Conservation (phyloP, 2,797 vertebrate genomes). For the Rhynchotus rufescens region DNA sequence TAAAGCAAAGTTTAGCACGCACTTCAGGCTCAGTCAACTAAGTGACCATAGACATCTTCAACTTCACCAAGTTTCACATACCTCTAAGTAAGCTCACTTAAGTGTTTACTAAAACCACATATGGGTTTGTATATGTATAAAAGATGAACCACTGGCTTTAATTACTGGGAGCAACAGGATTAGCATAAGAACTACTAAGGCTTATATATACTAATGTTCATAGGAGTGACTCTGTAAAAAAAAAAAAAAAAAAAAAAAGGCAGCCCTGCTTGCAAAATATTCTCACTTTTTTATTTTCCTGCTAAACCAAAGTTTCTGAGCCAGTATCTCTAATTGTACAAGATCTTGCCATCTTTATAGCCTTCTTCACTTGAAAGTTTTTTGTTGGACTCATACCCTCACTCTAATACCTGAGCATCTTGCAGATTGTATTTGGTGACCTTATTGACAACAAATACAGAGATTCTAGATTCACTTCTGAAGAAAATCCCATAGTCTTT, state of each 20-base stretch:
- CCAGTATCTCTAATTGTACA: background rate
- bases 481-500: background rate
- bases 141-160: constrained; percentile 37
- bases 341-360: background rate
- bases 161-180: constrained; percentile 25
- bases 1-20: constrained; percentile 79
- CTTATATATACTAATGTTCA: background rate
- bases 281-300: background rate
- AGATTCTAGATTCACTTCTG: background rate
- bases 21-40: constrained; percentile 48
- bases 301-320: background rate
- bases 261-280: background rate
- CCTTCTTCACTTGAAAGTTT: background rate
- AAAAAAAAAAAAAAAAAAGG: background rate
- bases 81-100: background rate
- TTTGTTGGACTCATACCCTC: background rate
- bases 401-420: background rate
- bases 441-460: background rate
- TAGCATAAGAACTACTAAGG: constrained; percentile 42
- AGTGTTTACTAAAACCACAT: constrained; percentile 53
- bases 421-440: background rate
- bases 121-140: background rate
- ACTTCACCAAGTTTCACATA: background rate
- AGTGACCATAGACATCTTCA: constrained; percentile 32
- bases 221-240: background rate